A percentile compares a stretch with the other conserved stretches of the same genome.
phyloP scores from a whole-genome alignment of 64 coral and sea anemone species.

The Montipora sp. region DNA sequence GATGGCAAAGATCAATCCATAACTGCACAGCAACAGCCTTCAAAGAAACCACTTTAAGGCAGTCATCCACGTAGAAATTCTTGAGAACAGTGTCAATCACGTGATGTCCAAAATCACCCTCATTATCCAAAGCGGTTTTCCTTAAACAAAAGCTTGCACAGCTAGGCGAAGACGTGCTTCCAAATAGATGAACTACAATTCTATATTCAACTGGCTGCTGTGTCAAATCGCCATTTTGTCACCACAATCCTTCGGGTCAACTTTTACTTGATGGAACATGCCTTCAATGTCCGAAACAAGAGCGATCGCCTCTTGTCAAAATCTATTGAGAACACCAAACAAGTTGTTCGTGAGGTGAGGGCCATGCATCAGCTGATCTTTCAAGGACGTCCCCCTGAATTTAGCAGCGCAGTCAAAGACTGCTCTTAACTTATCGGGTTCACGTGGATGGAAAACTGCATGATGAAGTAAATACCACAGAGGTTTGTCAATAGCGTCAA shows the following conservation, averaged over 20 bases:
- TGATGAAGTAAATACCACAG: not conserved
- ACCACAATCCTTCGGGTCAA: not conserved
- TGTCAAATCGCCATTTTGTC: not conserved
- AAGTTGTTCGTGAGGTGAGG: not conserved
- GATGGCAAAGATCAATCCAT: no score
- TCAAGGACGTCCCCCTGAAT: not conserved
- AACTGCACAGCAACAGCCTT: not conserved
- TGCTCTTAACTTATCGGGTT: not conserved
- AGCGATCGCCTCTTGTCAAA: not conserved
- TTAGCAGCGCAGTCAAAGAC: not conserved
- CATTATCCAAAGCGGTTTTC: not conserved
- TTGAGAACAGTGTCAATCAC: not conserved
- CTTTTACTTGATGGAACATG: not conserved
- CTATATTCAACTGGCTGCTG: not conserved
- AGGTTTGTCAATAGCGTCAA: not conserved
- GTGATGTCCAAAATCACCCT: not conserved
- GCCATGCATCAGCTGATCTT: not conserved
- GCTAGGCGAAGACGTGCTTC: not conserved
- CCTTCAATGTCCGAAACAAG: not conserved
- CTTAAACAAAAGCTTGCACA: not conserved
- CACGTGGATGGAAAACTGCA: not conserved
- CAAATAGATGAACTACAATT: not conserved
- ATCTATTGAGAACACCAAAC: not conserved
- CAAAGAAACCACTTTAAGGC: not conserved
- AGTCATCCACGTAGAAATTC: constrained; percentile 6